These are phyloP conservation scores for Drosophila sordidapex DNA, from an alignment of 2,888 invertebrate species.

Conservation along the genomic window DNA sequence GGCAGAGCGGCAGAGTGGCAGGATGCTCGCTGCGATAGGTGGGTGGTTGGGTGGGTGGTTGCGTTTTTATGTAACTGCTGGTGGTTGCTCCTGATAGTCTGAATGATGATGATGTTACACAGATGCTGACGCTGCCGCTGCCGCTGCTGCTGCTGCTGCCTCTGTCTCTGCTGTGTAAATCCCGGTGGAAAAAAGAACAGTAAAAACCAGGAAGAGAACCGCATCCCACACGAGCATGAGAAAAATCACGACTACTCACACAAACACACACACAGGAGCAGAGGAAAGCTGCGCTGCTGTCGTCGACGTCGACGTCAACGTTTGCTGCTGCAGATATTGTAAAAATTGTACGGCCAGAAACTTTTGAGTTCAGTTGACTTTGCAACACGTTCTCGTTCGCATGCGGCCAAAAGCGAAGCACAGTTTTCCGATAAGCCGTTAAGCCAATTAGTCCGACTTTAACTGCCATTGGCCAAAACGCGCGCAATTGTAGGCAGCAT, in stretches of 20 bases:
- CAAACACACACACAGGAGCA: conserved; percentile 25
- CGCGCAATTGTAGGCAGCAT: conserved; percentile 60
- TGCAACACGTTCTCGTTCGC: conserved; percentile 71
- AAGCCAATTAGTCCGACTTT: conserved; percentile 7
- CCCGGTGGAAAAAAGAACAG: conserved; percentile 49
- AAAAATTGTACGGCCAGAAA: conserved; percentile 74
- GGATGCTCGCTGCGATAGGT: conserved; percentile 50
- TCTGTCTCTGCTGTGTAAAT: conserved; percentile 43
- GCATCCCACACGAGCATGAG: conserved; percentile 50
- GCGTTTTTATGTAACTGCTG: conserved; percentile 77
- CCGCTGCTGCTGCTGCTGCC: conserved; percentile 15
- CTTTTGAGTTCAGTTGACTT: conserved; percentile 76
- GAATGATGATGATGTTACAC: conserved; percentile 69
- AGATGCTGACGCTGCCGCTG: conserved; percentile 27
- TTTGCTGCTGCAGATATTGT: conserved; percentile 64
- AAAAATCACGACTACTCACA: conserved; percentile 67
- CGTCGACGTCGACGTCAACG: conserved; percentile 30
- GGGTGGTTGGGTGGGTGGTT: conserved; percentile 53
- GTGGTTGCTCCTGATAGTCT: conserved; percentile 70
- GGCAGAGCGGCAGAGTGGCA: neutral
- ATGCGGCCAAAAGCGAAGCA: conserved; percentile 41
- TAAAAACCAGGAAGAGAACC: conserved; percentile 41
- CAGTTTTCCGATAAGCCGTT: conserved; percentile 16
- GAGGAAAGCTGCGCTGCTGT: conserved; percentile 52
- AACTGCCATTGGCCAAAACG: conserved; percentile 26